A percentile compares a stretch with the other conserved stretches of the same genome.
These are phyloP conservation scores for Ascidia mentula DNA, from an alignment of 23 tunicate genomes.

Conservation along the genomic window DNA sequence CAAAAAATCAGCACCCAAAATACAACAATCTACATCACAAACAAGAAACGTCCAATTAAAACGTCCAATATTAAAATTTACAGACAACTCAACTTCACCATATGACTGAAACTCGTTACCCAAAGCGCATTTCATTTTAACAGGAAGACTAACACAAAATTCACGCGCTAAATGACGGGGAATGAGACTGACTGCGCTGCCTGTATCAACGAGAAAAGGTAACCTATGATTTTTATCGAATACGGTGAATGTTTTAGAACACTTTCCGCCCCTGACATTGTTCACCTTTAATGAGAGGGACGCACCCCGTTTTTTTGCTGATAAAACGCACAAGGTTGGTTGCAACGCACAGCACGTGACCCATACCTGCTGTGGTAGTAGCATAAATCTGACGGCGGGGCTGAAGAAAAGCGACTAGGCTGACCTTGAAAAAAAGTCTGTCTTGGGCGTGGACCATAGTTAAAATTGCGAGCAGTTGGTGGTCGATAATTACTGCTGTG, in stretches of 20 bases:
- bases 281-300: conserved; percentile 1
- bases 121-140: background rate
- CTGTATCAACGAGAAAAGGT: background rate
- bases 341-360: background rate
- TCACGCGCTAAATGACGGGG: background rate
- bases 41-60: conserved; percentile 13
- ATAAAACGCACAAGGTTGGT: background rate
- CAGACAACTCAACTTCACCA: background rate
- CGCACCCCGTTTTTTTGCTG: conserved; percentile 5
- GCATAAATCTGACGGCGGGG: background rate
- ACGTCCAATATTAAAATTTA: background rate
- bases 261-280: background rate
- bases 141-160: background rate
- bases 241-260: background rate
- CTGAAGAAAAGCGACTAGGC: background rate
- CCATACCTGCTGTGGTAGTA: background rate
- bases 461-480: background rate
- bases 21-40: background rate
- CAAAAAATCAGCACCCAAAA: background rate
- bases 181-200: background rate
- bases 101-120: background rate
- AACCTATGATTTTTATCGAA: background rate
- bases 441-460: background rate
- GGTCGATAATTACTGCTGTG: background rate
- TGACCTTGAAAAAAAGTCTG: background rate